Evolutionary conservation across 2,888 invertebrate genomes (phyloP).

Genomic region (Cephus rjabovi): DNA sequence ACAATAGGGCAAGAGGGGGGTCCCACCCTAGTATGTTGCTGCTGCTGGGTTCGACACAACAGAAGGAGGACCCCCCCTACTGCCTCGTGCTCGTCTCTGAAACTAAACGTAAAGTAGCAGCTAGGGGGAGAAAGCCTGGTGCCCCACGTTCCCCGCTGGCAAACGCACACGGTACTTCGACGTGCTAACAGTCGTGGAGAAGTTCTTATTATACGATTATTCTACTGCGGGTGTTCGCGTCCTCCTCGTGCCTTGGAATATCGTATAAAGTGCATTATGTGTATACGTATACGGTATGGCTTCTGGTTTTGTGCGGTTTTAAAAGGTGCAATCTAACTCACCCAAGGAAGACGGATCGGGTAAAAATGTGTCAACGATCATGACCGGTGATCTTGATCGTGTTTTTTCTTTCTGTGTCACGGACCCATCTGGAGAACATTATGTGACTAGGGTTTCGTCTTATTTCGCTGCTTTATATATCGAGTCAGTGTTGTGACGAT

Average conservation of each 20-base stretch:
- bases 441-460: neutral
- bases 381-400: constrained; percentile 30
- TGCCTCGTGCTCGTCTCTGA: neutral
- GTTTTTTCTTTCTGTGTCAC: constrained; percentile 32
- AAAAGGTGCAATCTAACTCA: neutral
- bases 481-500: neutral
- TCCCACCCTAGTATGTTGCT: neutral
- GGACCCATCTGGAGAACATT: constrained; percentile 11
- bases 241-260: neutral
- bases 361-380: neutral
- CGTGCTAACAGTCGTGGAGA: neutral
- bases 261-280: neutral
- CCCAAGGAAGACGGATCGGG: neutral
- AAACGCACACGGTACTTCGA: neutral
- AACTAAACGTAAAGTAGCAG: neutral
- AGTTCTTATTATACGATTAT: neutral
- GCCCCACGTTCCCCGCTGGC: neutral
- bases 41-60: neutral
- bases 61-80: neutral
- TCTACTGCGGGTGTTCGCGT: neutral
- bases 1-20: neutral
- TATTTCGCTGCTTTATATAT: neutral
- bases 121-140: neutral
- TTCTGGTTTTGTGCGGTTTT: neutral
- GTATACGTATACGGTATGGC: neutral